Percentiles rank a stretch among this genome's conserved stretches.
Evolutionary conservation across 1,140 invertebrate genomes (phyloP).

Genomic region (Lycorma delicatula): DNA sequence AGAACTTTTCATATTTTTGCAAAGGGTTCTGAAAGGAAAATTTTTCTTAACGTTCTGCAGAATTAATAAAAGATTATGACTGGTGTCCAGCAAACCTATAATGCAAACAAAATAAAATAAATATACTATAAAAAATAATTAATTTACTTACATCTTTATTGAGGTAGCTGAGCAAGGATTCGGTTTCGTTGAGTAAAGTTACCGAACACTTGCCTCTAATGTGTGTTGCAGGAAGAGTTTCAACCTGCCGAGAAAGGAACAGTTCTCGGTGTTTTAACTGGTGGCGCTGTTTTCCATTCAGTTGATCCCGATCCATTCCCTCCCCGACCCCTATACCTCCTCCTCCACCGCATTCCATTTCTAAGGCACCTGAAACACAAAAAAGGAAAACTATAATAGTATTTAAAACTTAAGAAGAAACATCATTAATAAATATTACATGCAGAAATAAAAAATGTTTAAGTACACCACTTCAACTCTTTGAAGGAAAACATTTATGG

Average conservation of each 20-base stretch:
- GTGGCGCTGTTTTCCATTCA: slow-evolving; percentile 70
- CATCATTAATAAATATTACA: too few species aligned
- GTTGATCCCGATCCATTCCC: slow-evolving; percentile 17
- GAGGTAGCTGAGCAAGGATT: slow-evolving; percentile 89
- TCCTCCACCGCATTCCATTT: slow-evolving; percentile 16
- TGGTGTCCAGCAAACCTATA: too few species aligned
- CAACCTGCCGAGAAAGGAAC: slow-evolving; percentile 95
- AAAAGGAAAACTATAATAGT: too few species aligned
- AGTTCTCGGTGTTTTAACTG: slow-evolving; percentile 96
- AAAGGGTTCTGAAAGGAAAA: too few species aligned
- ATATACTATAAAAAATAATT: too few species aligned
- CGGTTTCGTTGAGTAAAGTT: slow-evolving; percentile 95
- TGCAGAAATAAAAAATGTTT: too few species aligned
- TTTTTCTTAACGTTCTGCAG: too few species aligned
- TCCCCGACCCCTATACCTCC: neutral
- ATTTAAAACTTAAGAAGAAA: neutral
- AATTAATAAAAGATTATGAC: too few species aligned
- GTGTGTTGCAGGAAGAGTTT: slow-evolving; percentile 95
- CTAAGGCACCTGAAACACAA: slow-evolving; percentile 25
- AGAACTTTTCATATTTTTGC: too few species aligned
- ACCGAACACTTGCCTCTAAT: slow-evolving; percentile 99
- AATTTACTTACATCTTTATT: slow-evolving; percentile 83
- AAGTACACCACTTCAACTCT: too few species aligned
- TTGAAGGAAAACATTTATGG: too few species aligned
- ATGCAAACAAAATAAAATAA: too few species aligned